phyloP scores from a whole-genome alignment of 2,797 vertebrate species.

The Hirundo rustica region DNA sequence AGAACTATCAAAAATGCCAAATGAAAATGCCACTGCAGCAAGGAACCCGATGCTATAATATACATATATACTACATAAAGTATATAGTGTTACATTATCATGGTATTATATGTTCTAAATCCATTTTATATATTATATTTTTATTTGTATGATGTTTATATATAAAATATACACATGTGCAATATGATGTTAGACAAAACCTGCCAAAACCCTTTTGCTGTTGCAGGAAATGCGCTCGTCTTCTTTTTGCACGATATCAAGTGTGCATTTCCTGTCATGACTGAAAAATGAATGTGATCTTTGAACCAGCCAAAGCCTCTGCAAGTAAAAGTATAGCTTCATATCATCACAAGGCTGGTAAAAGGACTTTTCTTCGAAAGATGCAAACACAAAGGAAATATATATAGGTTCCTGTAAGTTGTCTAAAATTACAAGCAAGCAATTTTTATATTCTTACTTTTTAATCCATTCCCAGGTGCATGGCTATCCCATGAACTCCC shows the following conservation, averaged over 20 bases:
- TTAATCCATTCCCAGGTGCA: neutral
- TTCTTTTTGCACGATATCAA: neutral
- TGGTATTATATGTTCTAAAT: neutral
- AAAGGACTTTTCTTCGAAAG: neutral
- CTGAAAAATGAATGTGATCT: neutral
- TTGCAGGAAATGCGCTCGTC: neutral
- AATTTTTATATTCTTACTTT: neutral
- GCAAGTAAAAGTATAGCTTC: neutral
- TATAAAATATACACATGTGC: neutral
- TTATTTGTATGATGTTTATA: neutral
- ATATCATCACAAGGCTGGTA: neutral
- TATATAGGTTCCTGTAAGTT: neutral
- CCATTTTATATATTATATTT: neutral
- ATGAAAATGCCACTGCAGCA: neutral
- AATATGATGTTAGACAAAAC: neutral
- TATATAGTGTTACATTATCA: neutral
- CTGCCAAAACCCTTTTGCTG: neutral
- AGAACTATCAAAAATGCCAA: neutral
- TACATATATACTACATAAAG: neutral
- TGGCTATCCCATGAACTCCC: neutral
- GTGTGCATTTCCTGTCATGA: neutral
- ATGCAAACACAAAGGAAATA: neutral
- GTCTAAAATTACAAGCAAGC: neutral
- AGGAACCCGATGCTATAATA: neutral
- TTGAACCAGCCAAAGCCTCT: neutral